Evolutionary conservation across 1,140 invertebrate species (phyloP), one percentile per base, ranked within the genome.

Genomic region (Venustaconcha ellipsiformis): DNA sequence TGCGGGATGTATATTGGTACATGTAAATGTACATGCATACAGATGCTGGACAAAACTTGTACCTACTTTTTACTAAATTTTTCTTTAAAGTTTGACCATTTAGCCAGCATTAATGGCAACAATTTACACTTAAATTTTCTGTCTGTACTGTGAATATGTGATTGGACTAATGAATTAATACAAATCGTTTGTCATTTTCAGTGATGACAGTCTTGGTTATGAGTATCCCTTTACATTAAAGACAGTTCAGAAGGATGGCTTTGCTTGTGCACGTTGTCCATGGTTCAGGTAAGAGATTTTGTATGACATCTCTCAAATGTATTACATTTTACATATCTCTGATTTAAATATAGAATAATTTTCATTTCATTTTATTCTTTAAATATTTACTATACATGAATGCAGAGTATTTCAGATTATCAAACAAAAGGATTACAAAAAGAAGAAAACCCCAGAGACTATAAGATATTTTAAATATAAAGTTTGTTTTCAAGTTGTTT

Each of bases 141-240:
- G 37, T 8, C 37, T 48, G 6, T 6, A 48, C 37, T 48, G 37
- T 48, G 37, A 48, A 48, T 48, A 48, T 48, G 37, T 48, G 37
- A 6, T 48, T 6, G 11, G 37, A 48, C 37, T 48, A 11, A 11
- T 48, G 37, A 48, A 48, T 6, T 48, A 48, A 48, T 48, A 48
- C 37, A 8, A 48, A 48, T 48, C 0, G 8, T 48, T 48, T 48
- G 37, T 67, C 67, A 72, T 70, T 84, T 91, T 57, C 90, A 96
- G 95, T 92, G 95, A 96, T 91, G 95, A 96, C 91, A 96, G 94
- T 83, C 91, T 96, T 60, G 95, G 95, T 55, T 96, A 96, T 79
- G 95, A 95, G 90, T 96, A 95, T 90, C 95, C 95, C 55, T 97
- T 97, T 89, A 94, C 94, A 65, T 90, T 96, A 83, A 93, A 95